phyloP scores from a whole-genome alignment of 2,797 vertebrate species.

The Leptoclinus maculatus region DNA sequence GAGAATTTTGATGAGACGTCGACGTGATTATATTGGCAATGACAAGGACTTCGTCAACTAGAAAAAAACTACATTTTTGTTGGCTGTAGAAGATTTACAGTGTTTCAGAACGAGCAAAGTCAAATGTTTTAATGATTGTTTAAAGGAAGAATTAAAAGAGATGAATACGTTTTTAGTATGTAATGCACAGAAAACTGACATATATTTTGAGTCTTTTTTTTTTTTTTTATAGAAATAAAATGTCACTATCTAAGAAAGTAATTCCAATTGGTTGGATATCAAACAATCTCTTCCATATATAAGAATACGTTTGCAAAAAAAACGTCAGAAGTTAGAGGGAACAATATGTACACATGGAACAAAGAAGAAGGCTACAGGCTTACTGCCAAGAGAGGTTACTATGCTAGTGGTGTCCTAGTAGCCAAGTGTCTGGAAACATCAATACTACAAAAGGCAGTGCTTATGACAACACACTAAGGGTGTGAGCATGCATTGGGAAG shows the following conservation, averaged over 20 bases:
- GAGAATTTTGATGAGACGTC: not conserved
- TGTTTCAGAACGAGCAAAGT: not conserved
- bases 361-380: not conserved
- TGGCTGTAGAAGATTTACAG: not conserved
- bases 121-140: not conserved
- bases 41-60: not conserved
- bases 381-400: constrained; percentile 1
- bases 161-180: not conserved
- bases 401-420: constrained; percentile 23
- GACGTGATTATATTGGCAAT: not conserved
- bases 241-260: not conserved
- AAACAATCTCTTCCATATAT: not conserved
- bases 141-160: not conserved
- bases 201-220: not conserved
- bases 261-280: not conserved
- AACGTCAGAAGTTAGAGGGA: not conserved
- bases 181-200: not conserved
- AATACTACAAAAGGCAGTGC: constrained; percentile 19
- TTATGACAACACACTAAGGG: constrained; percentile 32
- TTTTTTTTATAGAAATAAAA: not conserved
- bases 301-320: not conserved
- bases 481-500: not conserved
- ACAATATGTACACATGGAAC: not conserved
- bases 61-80: not conserved
- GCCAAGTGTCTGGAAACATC: constrained; percentile 45